These are phyloP conservation scores for Cyprinus carpio DNA, from an alignment of 2,113 vertebrate species.

Conservation along the genomic window DNA sequence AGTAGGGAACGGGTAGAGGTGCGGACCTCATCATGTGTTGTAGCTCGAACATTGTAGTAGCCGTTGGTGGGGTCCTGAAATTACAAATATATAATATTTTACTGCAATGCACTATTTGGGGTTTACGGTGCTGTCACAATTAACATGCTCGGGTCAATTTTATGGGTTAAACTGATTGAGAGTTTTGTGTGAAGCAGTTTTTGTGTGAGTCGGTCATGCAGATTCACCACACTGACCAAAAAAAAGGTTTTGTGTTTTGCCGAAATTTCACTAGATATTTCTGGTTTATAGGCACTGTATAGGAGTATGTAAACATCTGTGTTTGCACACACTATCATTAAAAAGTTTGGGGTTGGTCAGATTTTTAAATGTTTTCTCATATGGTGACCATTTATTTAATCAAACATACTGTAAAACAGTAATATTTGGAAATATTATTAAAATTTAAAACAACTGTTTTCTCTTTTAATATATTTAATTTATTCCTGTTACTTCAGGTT, in stretches of 20 bases:
- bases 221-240: too few relatives aligned
- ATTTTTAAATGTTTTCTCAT: background rate
- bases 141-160: background rate
- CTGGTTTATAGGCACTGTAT: background rate
- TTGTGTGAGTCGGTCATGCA: too few relatives aligned
- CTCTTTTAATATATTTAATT: too few relatives aligned
- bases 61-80: conserved; percentile 92
- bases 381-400: too few relatives aligned
- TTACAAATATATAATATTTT: background rate
- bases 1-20: conserved; percentile 83
- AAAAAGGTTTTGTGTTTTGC: background rate
- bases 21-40: conserved; percentile 84
- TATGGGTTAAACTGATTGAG: too few relatives aligned
- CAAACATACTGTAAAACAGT: too few relatives aligned
- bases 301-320: background rate
- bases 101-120: background rate
- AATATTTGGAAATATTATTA: too few relatives aligned
- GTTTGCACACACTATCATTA: background rate
- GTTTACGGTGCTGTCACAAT: background rate
- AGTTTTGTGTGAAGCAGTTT: too few relatives aligned
- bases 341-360: background rate
- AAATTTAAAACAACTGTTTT: too few relatives aligned
- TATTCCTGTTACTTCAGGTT: too few relatives aligned
- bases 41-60: conserved; percentile 93
- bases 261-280: background rate